Conservation (phyloP, 2,113 vertebrate species). For the Asarcornis scutulata region DNA sequence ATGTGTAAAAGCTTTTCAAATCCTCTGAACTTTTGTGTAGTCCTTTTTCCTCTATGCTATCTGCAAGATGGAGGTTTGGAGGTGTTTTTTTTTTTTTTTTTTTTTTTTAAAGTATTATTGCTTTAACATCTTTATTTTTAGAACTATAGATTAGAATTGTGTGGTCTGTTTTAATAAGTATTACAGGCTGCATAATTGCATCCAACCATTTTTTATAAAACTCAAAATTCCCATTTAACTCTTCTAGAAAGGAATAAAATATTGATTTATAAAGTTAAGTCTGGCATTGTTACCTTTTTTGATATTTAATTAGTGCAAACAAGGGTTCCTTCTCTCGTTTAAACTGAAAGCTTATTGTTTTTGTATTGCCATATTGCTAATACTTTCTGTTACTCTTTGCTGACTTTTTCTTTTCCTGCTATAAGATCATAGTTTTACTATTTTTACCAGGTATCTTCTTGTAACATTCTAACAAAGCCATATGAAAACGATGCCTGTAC, state of each 20-base stretch:
- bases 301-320: background rate
- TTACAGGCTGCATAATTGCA: background rate
- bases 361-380: background rate
- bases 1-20: background rate
- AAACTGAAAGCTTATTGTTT: background rate
- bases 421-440: background rate
- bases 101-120: no score
- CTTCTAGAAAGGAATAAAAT: background rate
- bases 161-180: background rate
- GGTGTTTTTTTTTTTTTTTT: background rate
- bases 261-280: background rate
- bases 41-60: background rate
- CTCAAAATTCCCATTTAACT: background rate
- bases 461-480: constrained; percentile 40
- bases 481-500: background rate
- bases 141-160: background rate
- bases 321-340: background rate
- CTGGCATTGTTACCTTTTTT: background rate
- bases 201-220: background rate
- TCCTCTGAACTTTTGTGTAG: background rate
- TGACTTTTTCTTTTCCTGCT: constrained; percentile 1
- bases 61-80: background rate
- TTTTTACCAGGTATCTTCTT: background rate
- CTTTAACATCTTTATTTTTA: no score
- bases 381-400: background rate